Evolutionary conservation across 2,113 vertebrate species (phyloP), one percentile per base, ranked within the genome.

Genomic region (Paratilapia polleni): DNA sequence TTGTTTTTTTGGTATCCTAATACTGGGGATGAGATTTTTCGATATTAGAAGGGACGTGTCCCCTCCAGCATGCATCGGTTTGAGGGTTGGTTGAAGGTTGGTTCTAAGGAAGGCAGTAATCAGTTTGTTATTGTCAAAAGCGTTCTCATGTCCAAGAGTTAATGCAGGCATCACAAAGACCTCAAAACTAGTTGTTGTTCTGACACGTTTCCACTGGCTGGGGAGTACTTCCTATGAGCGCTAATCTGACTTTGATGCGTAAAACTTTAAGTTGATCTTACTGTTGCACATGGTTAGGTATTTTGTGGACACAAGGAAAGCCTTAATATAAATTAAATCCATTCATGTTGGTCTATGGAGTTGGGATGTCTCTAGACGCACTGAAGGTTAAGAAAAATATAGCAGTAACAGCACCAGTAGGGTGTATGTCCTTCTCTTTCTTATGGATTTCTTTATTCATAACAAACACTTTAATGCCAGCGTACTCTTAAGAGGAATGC

Each of bases 381-480:
- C 43, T 31, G 26, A 49, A 36, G 36, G 64, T 70, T 70, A 12
- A 68, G 0, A 20, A 70, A 70, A 8, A 28, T 73, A 43, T 8
- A 14, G 66, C 14, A 26, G n/a, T 54, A 36, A 58, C 4, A 24
- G 17, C n/a, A 41, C 2, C 20, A 17, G 15, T 52, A 54, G n/a
- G 6, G 47, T 9, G 26, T 54, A n/a, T 22, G 10, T 34, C 59
- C 49, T 17, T 19, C 2, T 60, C 1, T 85, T 64, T 75, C 49
- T 15, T 10, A 4, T 4, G 6, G 31, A 28, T 2, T 14, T 17
- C 20, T 82, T 66, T 41, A 41, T 85, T 81, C 31, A 75, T n/a
- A 79, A 22, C 73, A 85, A 14, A 28, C 62, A 56, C 34, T 76
- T 81, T 73, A 82, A 91, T 83, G 75, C 12, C 34, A 62, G 19